These are phyloP conservation scores for Lomographa bimaculata DNA, from an alignment of 2,888 invertebrate genomes.

Conservation along the genomic window DNA sequence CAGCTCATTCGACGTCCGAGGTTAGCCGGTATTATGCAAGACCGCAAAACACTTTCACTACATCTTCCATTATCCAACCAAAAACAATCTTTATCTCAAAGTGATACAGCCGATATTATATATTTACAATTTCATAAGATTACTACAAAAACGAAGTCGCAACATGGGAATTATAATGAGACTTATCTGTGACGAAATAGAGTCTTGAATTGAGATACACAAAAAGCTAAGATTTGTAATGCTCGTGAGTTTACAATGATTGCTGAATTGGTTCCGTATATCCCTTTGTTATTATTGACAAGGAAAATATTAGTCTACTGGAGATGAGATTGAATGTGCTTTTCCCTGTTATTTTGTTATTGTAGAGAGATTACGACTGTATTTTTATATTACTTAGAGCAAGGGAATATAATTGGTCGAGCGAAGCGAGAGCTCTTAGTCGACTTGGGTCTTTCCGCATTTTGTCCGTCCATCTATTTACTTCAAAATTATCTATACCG, in stretches of 20 bases:
- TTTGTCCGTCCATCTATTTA: no score
- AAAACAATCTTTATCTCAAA: conserved; percentile 44
- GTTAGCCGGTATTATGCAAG: conserved; percentile 67
- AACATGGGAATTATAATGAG: no score
- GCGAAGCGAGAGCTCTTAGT: not conserved
- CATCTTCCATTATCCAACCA: conserved; percentile 30
- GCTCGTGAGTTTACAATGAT: conserved; percentile 17
- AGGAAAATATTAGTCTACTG: conserved; percentile 12
- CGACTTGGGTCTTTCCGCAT: no score
- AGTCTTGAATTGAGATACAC: not conserved
- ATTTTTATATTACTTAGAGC: no score
- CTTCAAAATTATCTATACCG: no score
- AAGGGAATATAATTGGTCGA: no score
- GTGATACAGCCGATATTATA: conserved; percentile 14
- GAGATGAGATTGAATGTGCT: conserved; percentile 15
- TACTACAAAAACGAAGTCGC: conserved; percentile 12
- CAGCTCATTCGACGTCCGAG: conserved; percentile 53
- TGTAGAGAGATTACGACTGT: no score
- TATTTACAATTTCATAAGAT: conserved; percentile 24
- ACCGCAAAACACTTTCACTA: conserved; percentile 70
- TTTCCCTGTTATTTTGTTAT: conserved; percentile 15
- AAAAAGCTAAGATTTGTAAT: conserved; percentile 17
- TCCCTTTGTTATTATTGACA: conserved; percentile 8
- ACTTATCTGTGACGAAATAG: conserved; percentile 7
- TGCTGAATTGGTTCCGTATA: conserved; percentile 19